A percentile compares a stretch with the other conserved stretches of the same genome.
Evolutionary conservation across 2,113 vertebrate genomes (phyloP).

Genomic region (Callochromis pleurospilus): DNA sequence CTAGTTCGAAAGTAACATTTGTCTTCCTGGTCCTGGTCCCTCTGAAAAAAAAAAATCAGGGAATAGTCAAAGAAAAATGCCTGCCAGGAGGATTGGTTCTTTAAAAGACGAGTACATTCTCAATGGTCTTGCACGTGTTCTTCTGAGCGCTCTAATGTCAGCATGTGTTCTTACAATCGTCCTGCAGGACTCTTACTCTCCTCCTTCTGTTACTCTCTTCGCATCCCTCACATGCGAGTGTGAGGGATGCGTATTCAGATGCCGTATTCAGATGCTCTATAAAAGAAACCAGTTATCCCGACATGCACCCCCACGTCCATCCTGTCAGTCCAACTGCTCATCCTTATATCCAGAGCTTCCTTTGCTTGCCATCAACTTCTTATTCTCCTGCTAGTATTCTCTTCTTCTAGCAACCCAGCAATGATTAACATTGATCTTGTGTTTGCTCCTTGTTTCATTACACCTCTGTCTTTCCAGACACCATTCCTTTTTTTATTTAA

Average conservation of each 20-base stretch:
- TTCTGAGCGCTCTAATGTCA: background rate
- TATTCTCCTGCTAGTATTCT: slow-evolving; percentile 17
- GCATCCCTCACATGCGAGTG: background rate
- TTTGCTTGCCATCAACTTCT: slow-evolving; percentile 29
- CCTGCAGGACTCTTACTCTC: background rate
- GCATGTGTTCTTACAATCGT: background rate
- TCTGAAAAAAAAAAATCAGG: background rate
- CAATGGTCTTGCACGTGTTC: background rate
- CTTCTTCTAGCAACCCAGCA: background rate
- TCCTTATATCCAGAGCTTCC: slow-evolving; percentile 12
- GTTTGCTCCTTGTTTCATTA: background rate
- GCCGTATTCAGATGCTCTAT: slow-evolving; percentile 15
- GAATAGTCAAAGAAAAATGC: background rate
- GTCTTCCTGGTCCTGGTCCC: background rate
- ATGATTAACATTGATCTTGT: slow-evolving; percentile 7
- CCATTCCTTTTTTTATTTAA: background rate
- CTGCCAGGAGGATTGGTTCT: background rate
- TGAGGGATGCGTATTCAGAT: background rate
- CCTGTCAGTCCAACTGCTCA: background rate
- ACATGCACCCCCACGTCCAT: slow-evolving; percentile 17
- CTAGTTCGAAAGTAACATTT: background rate
- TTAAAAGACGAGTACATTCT: background rate
- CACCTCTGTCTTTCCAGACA: background rate
- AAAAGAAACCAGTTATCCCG: slow-evolving; percentile 39
- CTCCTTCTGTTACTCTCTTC: background rate